Conservation (phyloP, 2,888 invertebrate genomes). For the Ormyrus thymus region DNA sequence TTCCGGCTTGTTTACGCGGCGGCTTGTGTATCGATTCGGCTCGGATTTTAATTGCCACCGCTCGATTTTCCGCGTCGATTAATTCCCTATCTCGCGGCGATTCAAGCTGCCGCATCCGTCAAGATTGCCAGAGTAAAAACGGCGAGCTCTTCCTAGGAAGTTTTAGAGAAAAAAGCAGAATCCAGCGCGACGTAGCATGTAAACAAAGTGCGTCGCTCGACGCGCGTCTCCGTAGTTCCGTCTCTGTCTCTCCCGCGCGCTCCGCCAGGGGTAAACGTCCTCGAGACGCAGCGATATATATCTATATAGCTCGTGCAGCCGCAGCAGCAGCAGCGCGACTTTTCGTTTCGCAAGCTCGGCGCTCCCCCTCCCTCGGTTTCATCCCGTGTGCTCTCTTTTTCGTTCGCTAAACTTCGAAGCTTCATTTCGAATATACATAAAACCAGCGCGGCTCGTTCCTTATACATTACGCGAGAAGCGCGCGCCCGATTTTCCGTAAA, state of each 20-base stretch:
- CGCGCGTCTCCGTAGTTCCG: slow-evolving; percentile 3
- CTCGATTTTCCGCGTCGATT: too few relatives aligned
- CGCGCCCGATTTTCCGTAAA: slow-evolving; percentile 45
- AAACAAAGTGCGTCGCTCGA: slow-evolving; percentile 49
- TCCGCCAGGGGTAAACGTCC: slow-evolving; percentile 52
- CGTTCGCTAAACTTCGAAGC: too few relatives aligned
- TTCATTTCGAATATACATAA: too few relatives aligned
- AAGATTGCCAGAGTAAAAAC: too few relatives aligned
- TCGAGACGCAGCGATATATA: slow-evolving; percentile 41
- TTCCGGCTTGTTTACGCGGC: too few relatives aligned
- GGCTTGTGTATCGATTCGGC: too few relatives aligned
- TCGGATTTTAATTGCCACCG: too few relatives aligned
- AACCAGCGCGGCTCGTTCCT: not conserved
- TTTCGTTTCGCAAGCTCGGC: slow-evolving; percentile 25
- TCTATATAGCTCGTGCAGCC: slow-evolving; percentile 22
- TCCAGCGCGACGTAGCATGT: slow-evolving; percentile 23
- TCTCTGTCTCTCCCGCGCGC: not conserved
- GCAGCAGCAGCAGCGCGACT: not conserved
- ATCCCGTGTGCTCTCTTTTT: not conserved
- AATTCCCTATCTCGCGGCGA: too few relatives aligned
- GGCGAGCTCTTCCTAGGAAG: too few relatives aligned
- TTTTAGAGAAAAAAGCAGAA: too few relatives aligned
- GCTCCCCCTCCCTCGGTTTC: not conserved
- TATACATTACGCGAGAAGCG: not conserved
- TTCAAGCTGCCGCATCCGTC: too few relatives aligned